Base-by-base conservation (phyloP, 2,888 invertebrate species). In the Acrobasis repandana region DNA sequence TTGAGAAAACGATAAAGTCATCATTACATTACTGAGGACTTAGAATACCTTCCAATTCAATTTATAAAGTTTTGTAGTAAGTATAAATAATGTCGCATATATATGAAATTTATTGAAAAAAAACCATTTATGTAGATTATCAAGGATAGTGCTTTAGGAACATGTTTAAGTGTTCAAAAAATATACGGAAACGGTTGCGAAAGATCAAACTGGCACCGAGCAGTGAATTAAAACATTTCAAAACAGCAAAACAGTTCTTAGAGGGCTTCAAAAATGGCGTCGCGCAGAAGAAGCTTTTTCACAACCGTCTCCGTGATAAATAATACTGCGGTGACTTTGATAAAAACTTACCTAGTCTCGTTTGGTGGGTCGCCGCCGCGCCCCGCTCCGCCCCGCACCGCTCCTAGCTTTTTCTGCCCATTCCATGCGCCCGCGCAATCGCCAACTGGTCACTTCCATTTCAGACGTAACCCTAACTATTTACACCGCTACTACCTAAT, bases 321-420 rank as follows among this genome's bases (percentile, higher is more conserved):
- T 91, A 92, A 92, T 90, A 89, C 58, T 60, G 63, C 87, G 88
- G 83, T 83, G 86, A 83, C 90, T 90, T 90, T 92, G 92, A 90
- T 88, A 92, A 92, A 92, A 92, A 92, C 92, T 92, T 70, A 92
- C 92, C 92, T 91, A 92, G 89, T 88, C 90, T 79, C 89, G 91
- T 89, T 88, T 79, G 84, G 90, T 88, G 87, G 89, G 83, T 88
- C 87, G 83, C 86, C 78, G 88, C 88, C 88, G 84, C 85, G 77
- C 85, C 78, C 84, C 82, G 76, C 77, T 70, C 73, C 69, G 65
- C 68, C 66, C 61, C 71, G 67, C 73, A 74, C 70, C 76, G 76
- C 76, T 77, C 77, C 66, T 65, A 71, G 77, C 82, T 90, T 90
- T 90, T 90, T 90, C 89, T 88, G 82, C 81, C 83, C 88, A 88